Conservation (phyloP, 1,140 invertebrate genomes). For the Trachymyrmex cornetzi region DNA sequence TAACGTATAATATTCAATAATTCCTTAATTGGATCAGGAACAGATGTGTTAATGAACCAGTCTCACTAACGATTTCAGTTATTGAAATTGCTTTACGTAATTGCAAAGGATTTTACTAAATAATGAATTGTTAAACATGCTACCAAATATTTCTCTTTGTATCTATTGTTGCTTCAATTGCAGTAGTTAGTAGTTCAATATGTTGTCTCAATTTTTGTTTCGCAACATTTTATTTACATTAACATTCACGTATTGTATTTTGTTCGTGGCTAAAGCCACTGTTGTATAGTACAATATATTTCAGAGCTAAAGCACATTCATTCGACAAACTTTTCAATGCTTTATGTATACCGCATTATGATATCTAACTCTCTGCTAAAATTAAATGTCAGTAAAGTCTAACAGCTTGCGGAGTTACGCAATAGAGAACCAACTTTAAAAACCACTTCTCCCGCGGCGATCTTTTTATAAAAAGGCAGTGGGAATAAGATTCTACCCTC, state of each 20-base stretch:
- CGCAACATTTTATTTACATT: slow-evolving; percentile 4
- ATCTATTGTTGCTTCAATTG: slow-evolving; percentile 21
- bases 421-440: background rate
- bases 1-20: slow-evolving; percentile 49
- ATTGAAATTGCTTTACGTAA: slow-evolving; percentile 26
- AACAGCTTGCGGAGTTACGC: background rate
- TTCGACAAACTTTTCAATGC: slow-evolving; percentile 36
- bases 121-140: slow-evolving; percentile 8
- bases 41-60: slow-evolving; percentile 40
- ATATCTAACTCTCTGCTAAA: background rate
- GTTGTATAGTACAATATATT: background rate
- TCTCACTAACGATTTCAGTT: slow-evolving; percentile 30
- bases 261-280: background rate
- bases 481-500: background rate
- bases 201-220: slow-evolving; percentile 1
- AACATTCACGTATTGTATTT: background rate
- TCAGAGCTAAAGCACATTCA: background rate
- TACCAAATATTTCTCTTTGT: slow-evolving; percentile 11
- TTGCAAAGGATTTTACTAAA: slow-evolving; percentile 10
- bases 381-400: slow-evolving; percentile 33
- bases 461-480: background rate
- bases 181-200: background rate
- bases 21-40: slow-evolving; percentile 45
- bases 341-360: slow-evolving; percentile 5
- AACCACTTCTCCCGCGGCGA: background rate